Conservation (phyloP, 2,113 vertebrate genomes). For the Raphicerus campestris region DNA sequence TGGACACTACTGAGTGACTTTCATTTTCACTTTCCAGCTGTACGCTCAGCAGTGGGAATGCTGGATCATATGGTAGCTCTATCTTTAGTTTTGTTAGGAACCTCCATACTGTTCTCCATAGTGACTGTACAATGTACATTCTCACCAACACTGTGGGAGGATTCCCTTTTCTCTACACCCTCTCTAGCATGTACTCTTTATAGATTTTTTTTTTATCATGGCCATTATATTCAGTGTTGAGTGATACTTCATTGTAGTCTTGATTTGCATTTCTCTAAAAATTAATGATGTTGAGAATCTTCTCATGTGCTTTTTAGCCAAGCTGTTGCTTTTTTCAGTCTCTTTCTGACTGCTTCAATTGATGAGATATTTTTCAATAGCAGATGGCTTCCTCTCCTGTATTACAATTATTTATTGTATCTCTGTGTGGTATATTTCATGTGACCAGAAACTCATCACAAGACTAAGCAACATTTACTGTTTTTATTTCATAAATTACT, state of each 20-base stretch:
- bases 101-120: background rate
- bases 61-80: background rate
- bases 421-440: background rate
- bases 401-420: background rate
- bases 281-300: background rate
- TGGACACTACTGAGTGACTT: background rate
- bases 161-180: background rate
- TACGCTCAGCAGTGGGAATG: background rate
- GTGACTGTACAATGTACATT: background rate
- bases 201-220: background rate
- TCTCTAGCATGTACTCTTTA: background rate
- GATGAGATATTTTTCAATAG: too few species aligned
- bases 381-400: too few species aligned
- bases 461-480: background rate
- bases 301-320: background rate
- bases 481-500: background rate
- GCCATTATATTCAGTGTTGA: background rate
- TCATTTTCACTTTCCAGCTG: background rate
- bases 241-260: background rate
- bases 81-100: background rate
- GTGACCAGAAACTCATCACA: background rate
- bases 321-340: background rate
- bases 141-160: background rate
- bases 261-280: background rate
- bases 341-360: background rate